Conservation (phyloP, 1,140 invertebrate genomes). For the Euura lappo region DNA sequence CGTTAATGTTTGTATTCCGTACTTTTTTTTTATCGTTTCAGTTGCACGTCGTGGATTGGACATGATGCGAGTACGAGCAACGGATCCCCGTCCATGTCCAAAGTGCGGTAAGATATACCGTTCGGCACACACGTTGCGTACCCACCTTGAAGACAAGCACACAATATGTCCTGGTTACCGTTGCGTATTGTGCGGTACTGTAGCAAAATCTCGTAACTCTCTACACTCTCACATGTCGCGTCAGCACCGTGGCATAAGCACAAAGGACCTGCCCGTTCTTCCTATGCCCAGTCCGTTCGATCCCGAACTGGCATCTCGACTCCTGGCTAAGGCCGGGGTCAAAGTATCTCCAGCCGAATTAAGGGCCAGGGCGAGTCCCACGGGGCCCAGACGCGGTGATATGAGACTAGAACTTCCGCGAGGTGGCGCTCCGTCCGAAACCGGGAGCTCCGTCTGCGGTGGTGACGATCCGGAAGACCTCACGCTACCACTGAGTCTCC, state of each 20-base stretch:
- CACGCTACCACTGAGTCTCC: conserved; percentile 64
- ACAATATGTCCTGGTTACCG: conserved; percentile 90
- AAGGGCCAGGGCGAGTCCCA: conserved; percentile 80
- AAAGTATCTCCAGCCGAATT: conserved; percentile 85
- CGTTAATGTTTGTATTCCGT: conserved; percentile 15
- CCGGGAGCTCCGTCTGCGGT: conserved; percentile 72
- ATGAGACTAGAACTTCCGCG: conserved; percentile 74
- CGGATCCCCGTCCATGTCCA: conserved; percentile 88
- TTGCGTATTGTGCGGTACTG: conserved; percentile 89
- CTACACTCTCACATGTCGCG: conserved; percentile 92
- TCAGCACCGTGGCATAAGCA: conserved; percentile 89
- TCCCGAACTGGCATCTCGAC: conserved; percentile 79
- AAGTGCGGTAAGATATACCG: conserved; percentile 93
- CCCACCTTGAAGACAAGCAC: conserved; percentile 91
- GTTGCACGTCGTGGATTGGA: conserved; percentile 79
- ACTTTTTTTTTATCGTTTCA: conserved; percentile 52
- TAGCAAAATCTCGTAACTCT: conserved; percentile 89
- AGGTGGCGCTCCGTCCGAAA: conserved; percentile 68
- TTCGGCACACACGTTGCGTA: conserved; percentile 86
- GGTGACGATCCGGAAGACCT: conserved; percentile 84
- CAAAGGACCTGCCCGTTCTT: conserved; percentile 87
- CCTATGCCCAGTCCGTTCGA: conserved; percentile 91
- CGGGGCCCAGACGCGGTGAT: conserved; percentile 78
- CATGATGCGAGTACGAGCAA: conserved; percentile 84
- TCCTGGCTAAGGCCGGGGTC: conserved; percentile 85